These are phyloP conservation scores for Dallia pectoralis DNA, from an alignment of 2,797 vertebrate genomes.

Conservation along the genomic window DNA sequence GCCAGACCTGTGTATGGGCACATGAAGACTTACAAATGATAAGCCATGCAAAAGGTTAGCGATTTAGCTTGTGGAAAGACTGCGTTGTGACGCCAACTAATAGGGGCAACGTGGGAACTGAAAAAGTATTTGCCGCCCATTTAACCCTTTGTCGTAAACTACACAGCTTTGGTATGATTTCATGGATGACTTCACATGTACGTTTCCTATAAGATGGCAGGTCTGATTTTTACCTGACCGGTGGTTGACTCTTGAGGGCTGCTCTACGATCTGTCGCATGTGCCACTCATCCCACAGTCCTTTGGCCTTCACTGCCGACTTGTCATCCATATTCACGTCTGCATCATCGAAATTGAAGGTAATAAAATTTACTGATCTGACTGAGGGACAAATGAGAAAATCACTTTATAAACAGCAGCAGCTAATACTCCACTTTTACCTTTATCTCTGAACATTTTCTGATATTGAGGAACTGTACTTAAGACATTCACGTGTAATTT, in stretches of 20 bases:
- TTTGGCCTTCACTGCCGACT: conserved; percentile 75
- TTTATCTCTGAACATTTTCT: not conserved
- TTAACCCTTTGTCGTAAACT: not conserved
- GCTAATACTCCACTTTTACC: not conserved
- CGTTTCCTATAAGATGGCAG: not conserved
- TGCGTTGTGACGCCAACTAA: not conserved
- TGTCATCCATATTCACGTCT: conserved; percentile 79
- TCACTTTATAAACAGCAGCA: not conserved
- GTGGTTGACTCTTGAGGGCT: conserved; percentile 69
- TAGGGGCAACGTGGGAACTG: not conserved
- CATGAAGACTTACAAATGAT: not conserved
- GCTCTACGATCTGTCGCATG: conserved; percentile 77
- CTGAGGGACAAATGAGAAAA: not conserved
- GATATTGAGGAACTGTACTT: not conserved
- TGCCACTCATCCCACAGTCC: conserved; percentile 84
- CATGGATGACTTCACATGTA: not conserved
- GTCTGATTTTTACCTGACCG: conserved; percentile 68
- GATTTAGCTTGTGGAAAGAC: not conserved
- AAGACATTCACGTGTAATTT: not conserved
- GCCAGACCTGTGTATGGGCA: conserved; percentile 76
- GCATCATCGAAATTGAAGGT: conserved; percentile 21
- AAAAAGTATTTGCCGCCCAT: not conserved
- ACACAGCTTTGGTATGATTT: not conserved
- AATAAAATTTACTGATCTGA: not conserved
- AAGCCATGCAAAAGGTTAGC: conserved; percentile 3